Evolutionary conservation across 2,797 vertebrate species (phyloP), one percentile per base, ranked within the genome.

Genomic region (Fistularia tabacaria): DNA sequence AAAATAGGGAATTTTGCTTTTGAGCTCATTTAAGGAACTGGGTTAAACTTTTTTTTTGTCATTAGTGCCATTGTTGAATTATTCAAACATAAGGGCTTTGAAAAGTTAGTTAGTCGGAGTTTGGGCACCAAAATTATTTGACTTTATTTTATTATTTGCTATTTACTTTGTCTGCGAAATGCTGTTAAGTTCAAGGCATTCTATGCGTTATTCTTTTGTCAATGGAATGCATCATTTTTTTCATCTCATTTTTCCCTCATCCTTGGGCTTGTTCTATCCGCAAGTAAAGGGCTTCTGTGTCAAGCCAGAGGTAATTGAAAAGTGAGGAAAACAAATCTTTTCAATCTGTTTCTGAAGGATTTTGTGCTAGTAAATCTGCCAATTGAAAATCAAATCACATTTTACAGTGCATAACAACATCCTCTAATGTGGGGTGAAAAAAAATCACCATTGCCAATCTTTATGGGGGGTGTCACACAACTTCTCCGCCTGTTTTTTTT

Each of bases 261-360:
- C 62, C 62, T 81, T 75, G 58, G 52, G 69, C 51, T 56, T 55
- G 60, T 65, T 69, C n/a, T 43, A 45, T 54, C 49, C 46, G 62
- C 62, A 57, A 64, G 65, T 78, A 70, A 76, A 14, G 54, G 61
- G 66, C 62, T 60, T 50, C 56, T 49, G 46, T 57, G n/a, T 81
- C 56, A 63, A 62, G 68, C 65, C 45, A 66, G 73, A 75, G 52
- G 73, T 83, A 87, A 88, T 84, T 87, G 84, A 88, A 87, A 89
- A 86, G 68, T 64, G 61, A 46, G 71, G 69, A 74, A 87, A 87
- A 83, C 43, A 77, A 82, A 79, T 83, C 64, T 85, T 88, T 89
- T 86, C 84, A 82, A 81, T 87, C 76, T 61, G 44, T 66, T 81
- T 73, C 62, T 62, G 73, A 82, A 86, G 75, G 69, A 73, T 85